phyloP scores from a whole-genome alignment of 2,888 invertebrate genomes.

The Caenorhabditis sinica region DNA sequence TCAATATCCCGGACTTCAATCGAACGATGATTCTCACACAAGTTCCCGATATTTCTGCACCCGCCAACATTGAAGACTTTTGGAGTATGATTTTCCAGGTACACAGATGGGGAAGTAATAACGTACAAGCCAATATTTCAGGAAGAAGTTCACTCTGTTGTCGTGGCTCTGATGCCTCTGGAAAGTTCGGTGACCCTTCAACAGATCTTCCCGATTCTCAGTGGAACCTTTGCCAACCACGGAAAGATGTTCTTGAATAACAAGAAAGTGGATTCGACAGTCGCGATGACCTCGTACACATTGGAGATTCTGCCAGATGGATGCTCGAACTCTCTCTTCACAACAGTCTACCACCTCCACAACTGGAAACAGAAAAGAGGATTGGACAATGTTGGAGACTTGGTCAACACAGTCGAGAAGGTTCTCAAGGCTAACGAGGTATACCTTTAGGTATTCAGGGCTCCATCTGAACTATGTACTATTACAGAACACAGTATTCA shows the following conservation, averaged over 20 bases:
- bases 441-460: too few relatives aligned
- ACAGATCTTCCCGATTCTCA: conserved; percentile 49
- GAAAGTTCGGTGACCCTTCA: conserved; percentile 26
- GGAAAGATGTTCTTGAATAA: conserved; percentile 69
- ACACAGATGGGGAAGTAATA: background rate
- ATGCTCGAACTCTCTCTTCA: conserved; percentile 55
- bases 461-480: too few relatives aligned
- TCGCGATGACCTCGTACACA: conserved; percentile 26
- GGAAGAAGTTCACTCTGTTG: conserved; percentile 3
- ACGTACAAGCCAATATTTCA: background rate
- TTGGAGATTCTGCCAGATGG: conserved; percentile 69
- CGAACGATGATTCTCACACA: conserved; percentile 27
- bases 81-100: conserved; percentile 56
- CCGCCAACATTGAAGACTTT: conserved; percentile 37
- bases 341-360: conserved; percentile 28
- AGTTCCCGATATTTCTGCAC: conserved; percentile 9
- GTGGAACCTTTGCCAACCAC: conserved; percentile 28
- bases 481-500: conserved; percentile 18
- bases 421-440: conserved; percentile 36
- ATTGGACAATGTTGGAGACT: conserved; percentile 10
- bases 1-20: conserved; percentile 32
- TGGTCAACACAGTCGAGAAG: conserved; percentile 34
- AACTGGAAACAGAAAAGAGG: conserved; percentile 37
- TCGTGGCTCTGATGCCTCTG: conserved; percentile 27
- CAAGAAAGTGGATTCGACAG: conserved; percentile 50